phyloP scores from a whole-genome alignment of 2,113 vertebrate species.

The Bubo bubo region DNA sequence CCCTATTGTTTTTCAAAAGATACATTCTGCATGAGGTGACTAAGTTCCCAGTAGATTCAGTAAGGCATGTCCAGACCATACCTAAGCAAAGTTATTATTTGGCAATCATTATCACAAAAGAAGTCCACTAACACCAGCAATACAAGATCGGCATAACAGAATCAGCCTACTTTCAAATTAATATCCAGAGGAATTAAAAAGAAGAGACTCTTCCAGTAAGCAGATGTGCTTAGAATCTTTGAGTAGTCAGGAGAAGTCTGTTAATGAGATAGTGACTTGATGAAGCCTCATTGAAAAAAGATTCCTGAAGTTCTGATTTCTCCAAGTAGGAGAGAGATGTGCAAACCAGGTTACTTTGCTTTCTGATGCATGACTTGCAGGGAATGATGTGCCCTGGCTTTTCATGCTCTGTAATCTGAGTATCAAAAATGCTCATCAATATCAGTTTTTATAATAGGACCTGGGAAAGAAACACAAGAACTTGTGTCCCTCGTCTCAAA shows the following conservation, averaged over 20 bases:
- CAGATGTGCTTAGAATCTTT: not conserved
- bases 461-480: not conserved
- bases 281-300: constrained; percentile 14
- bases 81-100: not conserved
- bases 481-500: not conserved
- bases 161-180: not conserved
- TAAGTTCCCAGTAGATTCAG: not conserved
- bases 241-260: not conserved
- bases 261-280: not conserved
- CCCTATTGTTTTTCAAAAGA: not conserved
- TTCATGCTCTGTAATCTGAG: not conserved
- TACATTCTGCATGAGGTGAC: not conserved
- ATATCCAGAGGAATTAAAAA: not conserved
- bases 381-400: not conserved
- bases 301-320: not conserved
- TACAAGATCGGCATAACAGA: not conserved
- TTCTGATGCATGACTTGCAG: not conserved
- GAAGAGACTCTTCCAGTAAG: not conserved
- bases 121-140: not conserved
- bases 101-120: not conserved
- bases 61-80: too few species aligned
- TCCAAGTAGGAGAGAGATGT: not conserved
- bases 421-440: not conserved
- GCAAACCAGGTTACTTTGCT: not conserved
- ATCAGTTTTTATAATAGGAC: not conserved